Evolutionary conservation across 2,113 vertebrate species (phyloP), one percentile per base, ranked within the genome.

Genomic region (Bagarius yarrelli): DNA sequence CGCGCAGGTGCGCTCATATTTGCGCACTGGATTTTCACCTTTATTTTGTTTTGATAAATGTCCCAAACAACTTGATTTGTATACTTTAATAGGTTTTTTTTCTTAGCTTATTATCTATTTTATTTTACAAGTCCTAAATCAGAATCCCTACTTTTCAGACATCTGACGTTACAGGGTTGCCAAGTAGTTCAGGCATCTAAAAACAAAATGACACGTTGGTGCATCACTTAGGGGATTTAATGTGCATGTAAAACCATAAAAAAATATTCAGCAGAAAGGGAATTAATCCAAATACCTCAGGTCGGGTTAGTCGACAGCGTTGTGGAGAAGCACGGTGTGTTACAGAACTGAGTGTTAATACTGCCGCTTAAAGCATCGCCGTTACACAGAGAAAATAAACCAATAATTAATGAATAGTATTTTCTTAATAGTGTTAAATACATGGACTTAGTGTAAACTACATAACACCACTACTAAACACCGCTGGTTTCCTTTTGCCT

Each of bases 301-400:
- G 50, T 73, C 70, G 25, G 25, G 44, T 71, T 52, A 52, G 69
- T 52, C 69, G 50, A 52, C 50, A 55, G 70, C 19, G 18, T 55
- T 73, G 50, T 73, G 50, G 70, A 73, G 50, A 73, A 34, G 19
- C 70, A 27, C 70, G 70, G 50, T 72, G 70, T 53, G 70, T 72
- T 53, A 30, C 16, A 53, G 47, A 72, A 50, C 47, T 72, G 70
- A 72, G 32, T 72, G 70, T 27, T 72, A 72, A 53, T 53, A 30
- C 16, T 30, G 70, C 47, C 32, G 69, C 52, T 71, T 71, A 52
- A 44, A 71, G 44, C 44, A 71, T 25, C 19, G 69, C 44, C 9
- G 47, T 52, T 21, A 52, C 44, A 71, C 25, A 15, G 44, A 44
- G 5, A 4, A 47, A 15, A 52, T 52, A 27, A 70, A 8, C 12